Percentiles rank a stretch among this genome's conserved stretches.
Conservation (phyloP, 2,797 vertebrate genomes). For the Coregonus suidteri region DNA sequence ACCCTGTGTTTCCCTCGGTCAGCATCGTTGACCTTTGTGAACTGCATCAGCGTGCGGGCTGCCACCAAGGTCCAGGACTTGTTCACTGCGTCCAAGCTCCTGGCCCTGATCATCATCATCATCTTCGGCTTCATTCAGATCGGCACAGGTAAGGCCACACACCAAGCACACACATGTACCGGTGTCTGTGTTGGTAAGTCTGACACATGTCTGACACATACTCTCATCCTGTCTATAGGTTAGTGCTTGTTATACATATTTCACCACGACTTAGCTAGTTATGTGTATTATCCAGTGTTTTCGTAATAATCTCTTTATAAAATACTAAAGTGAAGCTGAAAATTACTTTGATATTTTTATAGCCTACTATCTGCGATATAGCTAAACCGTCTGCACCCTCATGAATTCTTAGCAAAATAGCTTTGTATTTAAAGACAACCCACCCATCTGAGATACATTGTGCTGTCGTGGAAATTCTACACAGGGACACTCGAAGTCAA, state of each 20-base stretch:
- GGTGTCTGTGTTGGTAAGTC: neutral
- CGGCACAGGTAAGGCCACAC: constrained; percentile 65
- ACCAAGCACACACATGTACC: neutral
- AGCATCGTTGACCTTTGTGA: constrained; percentile 75
- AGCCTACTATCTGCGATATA: neutral
- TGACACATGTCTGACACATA: neutral
- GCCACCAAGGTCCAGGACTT: constrained; percentile 78
- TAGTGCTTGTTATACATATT: neutral
- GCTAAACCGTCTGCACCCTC: neutral
- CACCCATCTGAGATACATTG: constrained; percentile 14
- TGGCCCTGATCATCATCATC: constrained; percentile 74
- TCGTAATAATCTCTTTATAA: neutral
- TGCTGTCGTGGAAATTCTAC: too few species aligned
- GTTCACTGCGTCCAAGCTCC: constrained; percentile 73
- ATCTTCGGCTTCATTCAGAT: constrained; percentile 78
- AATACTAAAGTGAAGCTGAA: too few species aligned
- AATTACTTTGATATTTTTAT: neutral
- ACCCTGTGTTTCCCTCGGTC: neutral
- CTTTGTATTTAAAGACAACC: constrained; percentile 46
- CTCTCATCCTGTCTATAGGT: neutral
- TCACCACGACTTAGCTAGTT: neutral
- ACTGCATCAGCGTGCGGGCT: constrained; percentile 75
- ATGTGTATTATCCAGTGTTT: neutral
- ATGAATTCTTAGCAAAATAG: neutral
- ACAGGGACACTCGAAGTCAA: too few species aligned